Conservation (phyloP, 1,140 invertebrate genomes). For the Nebria ingens region DNA sequence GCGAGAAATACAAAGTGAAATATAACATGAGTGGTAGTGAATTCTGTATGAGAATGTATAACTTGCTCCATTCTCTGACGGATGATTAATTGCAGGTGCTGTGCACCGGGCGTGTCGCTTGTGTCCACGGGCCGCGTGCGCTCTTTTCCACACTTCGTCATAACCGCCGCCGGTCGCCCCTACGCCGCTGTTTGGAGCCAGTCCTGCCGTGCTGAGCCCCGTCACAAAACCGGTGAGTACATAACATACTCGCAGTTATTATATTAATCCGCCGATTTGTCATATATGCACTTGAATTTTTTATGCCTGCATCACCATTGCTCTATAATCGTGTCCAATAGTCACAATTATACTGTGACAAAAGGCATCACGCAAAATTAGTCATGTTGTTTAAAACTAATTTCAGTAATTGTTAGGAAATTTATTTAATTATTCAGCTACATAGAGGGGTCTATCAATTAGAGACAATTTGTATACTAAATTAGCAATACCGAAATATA, state of each 20-base stretch:
- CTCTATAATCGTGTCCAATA: too few species aligned
- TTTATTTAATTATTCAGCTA: too few species aligned
- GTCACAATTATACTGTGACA: too few species aligned
- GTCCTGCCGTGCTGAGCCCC: background rate
- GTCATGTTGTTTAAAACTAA: too few species aligned
- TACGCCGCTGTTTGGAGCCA: background rate
- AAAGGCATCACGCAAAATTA: too few species aligned
- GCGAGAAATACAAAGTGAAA: too few species aligned
- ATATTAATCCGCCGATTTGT: background rate
- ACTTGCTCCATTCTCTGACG: background rate
- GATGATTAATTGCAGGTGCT: background rate
- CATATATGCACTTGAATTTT: background rate
- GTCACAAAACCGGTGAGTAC: background rate
- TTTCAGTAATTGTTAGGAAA: too few species aligned
- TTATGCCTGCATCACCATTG: too few species aligned
- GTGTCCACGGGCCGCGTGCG: background rate
- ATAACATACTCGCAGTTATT: background rate
- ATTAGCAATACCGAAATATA: too few species aligned
- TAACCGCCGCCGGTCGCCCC: background rate
- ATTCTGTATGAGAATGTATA: background rate
- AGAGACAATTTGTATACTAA: too few species aligned
- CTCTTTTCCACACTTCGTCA: background rate
- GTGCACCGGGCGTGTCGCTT: background rate
- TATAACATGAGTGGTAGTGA: too few species aligned
- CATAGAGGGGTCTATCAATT: too few species aligned